phyloP scores from a whole-genome alignment of 2,113 vertebrate genomes.

The Poecile atricapillus region DNA sequence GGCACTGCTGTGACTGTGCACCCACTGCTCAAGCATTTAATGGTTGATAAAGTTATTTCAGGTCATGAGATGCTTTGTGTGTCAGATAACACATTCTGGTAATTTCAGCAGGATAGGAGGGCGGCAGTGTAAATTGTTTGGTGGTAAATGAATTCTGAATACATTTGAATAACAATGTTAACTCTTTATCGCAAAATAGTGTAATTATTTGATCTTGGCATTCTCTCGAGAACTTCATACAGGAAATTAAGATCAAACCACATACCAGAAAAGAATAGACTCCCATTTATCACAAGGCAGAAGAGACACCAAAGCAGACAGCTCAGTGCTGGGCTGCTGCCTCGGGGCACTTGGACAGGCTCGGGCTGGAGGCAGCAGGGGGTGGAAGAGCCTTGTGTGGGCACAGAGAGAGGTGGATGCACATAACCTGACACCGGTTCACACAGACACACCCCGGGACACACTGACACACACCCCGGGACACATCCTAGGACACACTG shows the following conservation, averaged over 20 bases:
- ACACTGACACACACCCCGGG: background rate
- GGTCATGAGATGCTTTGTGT: background rate
- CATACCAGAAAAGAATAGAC: background rate
- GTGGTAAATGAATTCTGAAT: conserved; percentile 48
- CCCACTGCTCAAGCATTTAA: background rate
- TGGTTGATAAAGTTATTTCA: conserved; percentile 4
- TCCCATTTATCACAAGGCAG: background rate
- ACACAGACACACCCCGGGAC: background rate
- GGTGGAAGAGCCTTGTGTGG: fast-evolving
- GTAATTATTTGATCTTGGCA: conserved; percentile 53
- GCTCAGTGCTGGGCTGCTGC: background rate
- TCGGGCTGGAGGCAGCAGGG: background rate
- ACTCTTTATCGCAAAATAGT: conserved; percentile 41
- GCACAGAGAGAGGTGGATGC: background rate
- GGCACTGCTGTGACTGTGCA: background rate
- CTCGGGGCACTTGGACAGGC: background rate
- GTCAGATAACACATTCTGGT: background rate
- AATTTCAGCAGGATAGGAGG: background rate
- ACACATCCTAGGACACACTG: background rate
- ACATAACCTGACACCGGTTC: background rate
- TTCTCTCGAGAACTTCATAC: conserved; percentile 25
- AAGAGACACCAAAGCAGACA: background rate
- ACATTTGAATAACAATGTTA: conserved; percentile 53
- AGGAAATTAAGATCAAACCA: conserved; percentile 40
- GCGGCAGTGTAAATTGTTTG: conserved; percentile 5